Evolutionary conservation across 2,113 vertebrate species (phyloP).

Genomic region (Bufo bufo): DNA sequence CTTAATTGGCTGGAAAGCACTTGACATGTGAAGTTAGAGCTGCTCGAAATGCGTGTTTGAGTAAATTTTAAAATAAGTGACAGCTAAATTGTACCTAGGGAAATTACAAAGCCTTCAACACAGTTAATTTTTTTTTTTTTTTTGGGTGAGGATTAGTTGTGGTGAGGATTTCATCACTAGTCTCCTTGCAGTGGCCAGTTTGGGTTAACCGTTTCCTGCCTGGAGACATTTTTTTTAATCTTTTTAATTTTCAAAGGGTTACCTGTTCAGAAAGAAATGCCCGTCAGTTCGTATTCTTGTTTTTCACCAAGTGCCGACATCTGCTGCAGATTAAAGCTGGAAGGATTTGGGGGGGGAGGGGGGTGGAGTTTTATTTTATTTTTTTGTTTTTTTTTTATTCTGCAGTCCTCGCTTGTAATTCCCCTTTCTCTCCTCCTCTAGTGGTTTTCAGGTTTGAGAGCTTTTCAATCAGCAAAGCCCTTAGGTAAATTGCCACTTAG

Average conservation of each 20-base stretch:
- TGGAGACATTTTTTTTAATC: no score
- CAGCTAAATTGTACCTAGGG: constrained; percentile 99
- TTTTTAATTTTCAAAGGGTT: constrained; percentile 2
- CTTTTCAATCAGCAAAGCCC: constrained; percentile 83
- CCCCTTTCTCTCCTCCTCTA: constrained; percentile 64
- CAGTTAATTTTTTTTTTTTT: constrained; percentile 86
- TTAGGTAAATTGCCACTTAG: constrained; percentile 88
- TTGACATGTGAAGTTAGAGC: constrained; percentile 99
- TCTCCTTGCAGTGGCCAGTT: constrained; percentile 68
- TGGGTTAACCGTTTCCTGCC: background rate
- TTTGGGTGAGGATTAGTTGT: constrained; percentile 81
- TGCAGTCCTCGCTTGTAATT: constrained; percentile 57
- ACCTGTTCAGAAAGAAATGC: constrained; percentile 62
- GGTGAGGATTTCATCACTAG: constrained; percentile 85
- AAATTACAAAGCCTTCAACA: constrained; percentile 99
- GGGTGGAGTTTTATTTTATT: constrained; percentile 61
- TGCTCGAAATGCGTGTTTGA: constrained; percentile 90
- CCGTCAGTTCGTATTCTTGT: constrained; percentile 66
- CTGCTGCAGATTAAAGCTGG: constrained; percentile 69
- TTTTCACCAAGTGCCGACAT: constrained; percentile 68
- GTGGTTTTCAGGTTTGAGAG: constrained; percentile 76
- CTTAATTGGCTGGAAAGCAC: constrained; percentile 99
- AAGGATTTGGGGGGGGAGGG: constrained; percentile 63
- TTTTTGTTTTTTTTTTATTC: constrained; percentile 44
- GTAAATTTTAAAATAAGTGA: constrained; percentile 99